A percentile compares a stretch with the other conserved stretches of the same genome.
Conservation (phyloP, 2,888 invertebrate species). For the Onthophagus sagittarius region DNA sequence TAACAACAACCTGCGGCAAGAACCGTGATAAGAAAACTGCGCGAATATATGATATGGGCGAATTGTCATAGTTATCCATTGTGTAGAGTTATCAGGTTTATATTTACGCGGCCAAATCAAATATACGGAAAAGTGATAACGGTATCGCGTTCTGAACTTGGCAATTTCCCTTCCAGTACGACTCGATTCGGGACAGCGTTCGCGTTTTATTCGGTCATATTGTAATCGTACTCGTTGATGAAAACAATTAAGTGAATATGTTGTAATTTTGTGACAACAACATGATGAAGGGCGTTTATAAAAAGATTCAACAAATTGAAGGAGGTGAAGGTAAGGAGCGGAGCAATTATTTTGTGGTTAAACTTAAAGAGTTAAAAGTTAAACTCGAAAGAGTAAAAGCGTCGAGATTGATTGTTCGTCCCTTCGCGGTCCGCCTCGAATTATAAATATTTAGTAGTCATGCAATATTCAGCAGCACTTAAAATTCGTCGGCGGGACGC, state of each 20-base stretch:
- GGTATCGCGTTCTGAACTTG: not conserved
- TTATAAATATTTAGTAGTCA: not conserved
- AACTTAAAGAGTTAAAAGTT: not conserved
- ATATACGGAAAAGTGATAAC: slow-evolving; percentile 9
- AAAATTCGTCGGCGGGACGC: not conserved
- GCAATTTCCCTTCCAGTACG: not conserved
- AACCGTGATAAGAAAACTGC: not conserved
- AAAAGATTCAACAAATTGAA: slow-evolving; percentile 3
- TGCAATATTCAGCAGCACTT: not conserved
- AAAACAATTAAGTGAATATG: not conserved
- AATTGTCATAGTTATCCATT: not conserved
- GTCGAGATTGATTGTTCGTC: not conserved
- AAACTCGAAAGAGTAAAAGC: not conserved
- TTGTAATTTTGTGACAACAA: not conserved
- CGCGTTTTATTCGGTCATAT: not conserved
- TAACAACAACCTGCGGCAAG: not conserved
- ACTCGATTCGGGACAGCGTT: not conserved
- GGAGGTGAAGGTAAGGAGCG: not conserved
- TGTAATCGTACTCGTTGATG: not conserved
- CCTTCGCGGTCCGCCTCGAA: not conserved
- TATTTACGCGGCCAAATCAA: slow-evolving; percentile 7
- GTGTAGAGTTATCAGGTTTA: not conserved
- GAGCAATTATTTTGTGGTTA: not conserved
- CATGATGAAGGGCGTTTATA: not conserved
- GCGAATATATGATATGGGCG: not conserved